Conservation (phyloP, 2,113 vertebrate species). For the Struthio camelus region DNA sequence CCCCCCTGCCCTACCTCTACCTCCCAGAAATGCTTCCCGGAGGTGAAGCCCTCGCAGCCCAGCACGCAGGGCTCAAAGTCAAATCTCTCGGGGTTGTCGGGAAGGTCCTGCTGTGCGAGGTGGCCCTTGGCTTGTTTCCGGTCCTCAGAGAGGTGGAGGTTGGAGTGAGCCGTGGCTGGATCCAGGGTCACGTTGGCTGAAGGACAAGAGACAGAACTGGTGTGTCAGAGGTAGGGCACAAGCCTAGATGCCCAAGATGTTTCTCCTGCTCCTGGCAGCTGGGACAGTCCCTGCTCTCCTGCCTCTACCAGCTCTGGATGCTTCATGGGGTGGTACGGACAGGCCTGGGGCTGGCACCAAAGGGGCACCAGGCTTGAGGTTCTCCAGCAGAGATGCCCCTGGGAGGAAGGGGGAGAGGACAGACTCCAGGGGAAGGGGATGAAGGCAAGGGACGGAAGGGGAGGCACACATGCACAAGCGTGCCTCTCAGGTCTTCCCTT, state of each 20-base stretch:
- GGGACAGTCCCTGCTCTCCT: not conserved
- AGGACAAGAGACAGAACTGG: not conserved
- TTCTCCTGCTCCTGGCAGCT: not conserved
- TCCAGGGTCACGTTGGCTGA: conserved; percentile 65
- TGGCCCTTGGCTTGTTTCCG: conserved; percentile 67
- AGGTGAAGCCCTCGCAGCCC: conserved; percentile 68
- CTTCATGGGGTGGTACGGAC: not conserved
- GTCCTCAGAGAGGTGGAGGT: conserved; percentile 72
- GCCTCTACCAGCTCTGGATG: not conserved
- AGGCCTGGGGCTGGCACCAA: not conserved
- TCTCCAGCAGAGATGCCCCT: not conserved
- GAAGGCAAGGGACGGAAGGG: not conserved
- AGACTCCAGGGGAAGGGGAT: not conserved
- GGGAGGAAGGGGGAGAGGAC: not conserved
- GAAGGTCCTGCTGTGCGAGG: not conserved
- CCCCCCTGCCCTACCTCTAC: conserved; percentile 79
- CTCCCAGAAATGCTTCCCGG: conserved; percentile 79
- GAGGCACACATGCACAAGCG: not conserved
- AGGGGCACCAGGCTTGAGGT: not conserved
- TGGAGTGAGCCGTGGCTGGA: conserved; percentile 72
- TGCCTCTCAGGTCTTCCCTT: not conserved
- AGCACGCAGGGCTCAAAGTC: conserved; percentile 75
- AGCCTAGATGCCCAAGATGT: not conserved
- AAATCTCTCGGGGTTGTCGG: conserved; percentile 66
- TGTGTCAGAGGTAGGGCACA: not conserved